These are phyloP conservation scores for Silurus meridionalis DNA, from an alignment of 2,113 vertebrate genomes.

Conservation along the genomic window DNA sequence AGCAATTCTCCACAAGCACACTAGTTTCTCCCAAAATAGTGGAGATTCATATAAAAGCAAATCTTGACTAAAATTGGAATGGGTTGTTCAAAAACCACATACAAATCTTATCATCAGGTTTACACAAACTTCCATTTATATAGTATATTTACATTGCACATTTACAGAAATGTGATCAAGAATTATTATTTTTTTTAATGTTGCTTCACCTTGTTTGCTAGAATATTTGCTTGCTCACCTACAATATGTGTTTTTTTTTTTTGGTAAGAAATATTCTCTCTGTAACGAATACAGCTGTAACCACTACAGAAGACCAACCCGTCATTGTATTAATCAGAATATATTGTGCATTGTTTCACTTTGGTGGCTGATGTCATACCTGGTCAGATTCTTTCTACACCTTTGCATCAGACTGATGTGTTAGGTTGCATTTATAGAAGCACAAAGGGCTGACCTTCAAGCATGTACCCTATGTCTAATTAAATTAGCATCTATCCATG, in stretches of 20 bases:
- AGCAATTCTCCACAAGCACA: too few species aligned
- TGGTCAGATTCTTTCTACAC: neutral
- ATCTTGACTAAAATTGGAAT: too few species aligned
- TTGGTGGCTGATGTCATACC: conserved; percentile 1
- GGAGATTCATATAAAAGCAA: too few species aligned
- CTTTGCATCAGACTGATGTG: neutral
- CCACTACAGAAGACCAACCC: neutral
- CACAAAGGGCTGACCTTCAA: conserved; percentile 8
- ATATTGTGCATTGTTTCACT: neutral
- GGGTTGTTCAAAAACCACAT: too few species aligned
- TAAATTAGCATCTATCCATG: neutral
- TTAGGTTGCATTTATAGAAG: neutral
- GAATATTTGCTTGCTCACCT: neutral
- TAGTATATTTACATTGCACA: too few species aligned
- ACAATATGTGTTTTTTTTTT: neutral
- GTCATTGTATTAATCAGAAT: neutral
- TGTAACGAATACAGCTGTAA: neutral
- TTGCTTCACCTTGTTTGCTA: too few species aligned
- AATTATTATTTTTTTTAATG: too few species aligned
- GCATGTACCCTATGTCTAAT: neutral
- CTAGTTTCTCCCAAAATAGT: too few species aligned
- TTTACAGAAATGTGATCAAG: too few species aligned
- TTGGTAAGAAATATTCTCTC: neutral
- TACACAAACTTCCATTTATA: too few species aligned
- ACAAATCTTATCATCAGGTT: too few species aligned